These are phyloP conservation scores for Toxostoma redivivum DNA, from an alignment of 2,113 vertebrate genomes.

Conservation along the genomic window DNA sequence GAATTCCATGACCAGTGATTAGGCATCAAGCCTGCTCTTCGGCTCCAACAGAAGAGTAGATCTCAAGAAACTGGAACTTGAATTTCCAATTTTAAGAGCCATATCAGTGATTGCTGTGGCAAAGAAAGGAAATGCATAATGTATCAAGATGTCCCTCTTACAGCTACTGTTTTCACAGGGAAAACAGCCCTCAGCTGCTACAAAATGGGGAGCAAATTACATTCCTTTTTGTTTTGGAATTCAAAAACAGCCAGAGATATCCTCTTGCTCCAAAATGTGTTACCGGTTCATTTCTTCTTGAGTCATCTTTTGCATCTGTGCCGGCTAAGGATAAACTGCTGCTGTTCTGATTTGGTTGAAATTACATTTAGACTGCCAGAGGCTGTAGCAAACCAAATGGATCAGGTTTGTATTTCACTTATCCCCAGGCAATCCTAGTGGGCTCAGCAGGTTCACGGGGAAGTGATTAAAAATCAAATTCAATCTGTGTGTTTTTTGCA, in stretches of 20 bases:
- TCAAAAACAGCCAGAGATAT: background rate
- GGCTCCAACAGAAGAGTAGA: background rate
- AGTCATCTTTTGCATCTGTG: background rate
- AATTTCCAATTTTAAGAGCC: background rate
- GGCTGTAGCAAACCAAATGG: constrained; percentile 8
- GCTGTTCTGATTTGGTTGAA: constrained; percentile 1
- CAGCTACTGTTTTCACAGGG: background rate
- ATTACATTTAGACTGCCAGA: constrained; percentile 2
- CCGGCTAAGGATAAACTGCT: background rate
- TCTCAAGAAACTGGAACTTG: background rate
- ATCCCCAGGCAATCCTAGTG: background rate
- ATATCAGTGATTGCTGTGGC: background rate
- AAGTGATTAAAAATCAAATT: background rate
- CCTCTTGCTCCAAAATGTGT: background rate
- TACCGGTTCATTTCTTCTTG: background rate
- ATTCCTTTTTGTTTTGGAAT: constrained; percentile 2
- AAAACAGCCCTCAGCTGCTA: background rate
- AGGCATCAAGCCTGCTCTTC: background rate
- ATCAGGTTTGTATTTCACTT: constrained; percentile 30
- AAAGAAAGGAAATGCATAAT: background rate
- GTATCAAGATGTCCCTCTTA: background rate
- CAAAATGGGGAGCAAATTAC: background rate
- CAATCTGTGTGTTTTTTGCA: background rate
- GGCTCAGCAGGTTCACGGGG: background rate
- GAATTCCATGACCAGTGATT: background rate